Evolutionary conservation across 2,888 invertebrate genomes (phyloP).

Genomic region (Mesorhabditis spiculigera): DNA sequence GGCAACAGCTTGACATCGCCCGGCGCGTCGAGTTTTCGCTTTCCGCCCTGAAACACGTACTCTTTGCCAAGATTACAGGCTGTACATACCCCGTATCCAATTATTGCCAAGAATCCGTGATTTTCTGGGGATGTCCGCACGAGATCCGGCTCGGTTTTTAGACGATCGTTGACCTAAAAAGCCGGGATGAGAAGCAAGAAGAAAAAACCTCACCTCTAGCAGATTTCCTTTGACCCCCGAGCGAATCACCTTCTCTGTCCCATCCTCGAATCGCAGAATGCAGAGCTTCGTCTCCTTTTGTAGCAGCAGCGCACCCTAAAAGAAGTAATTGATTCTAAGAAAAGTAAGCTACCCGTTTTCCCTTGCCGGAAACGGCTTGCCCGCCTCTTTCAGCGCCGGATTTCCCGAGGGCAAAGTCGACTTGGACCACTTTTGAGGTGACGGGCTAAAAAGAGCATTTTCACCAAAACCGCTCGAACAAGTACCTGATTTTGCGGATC

Average conservation of each 20-base stretch:
- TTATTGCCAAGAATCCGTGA: slow-evolving; percentile 15
- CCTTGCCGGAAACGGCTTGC: slow-evolving; percentile 34
- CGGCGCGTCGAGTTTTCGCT: too few relatives aligned
- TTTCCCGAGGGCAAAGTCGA: slow-evolving; percentile 34
- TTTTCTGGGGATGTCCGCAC: slow-evolving; percentile 40
- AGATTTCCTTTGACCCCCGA: slow-evolving; percentile 35
- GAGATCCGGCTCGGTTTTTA: slow-evolving; percentile 33
- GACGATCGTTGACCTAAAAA: slow-evolving; percentile 31
- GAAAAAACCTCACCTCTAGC: slow-evolving; percentile 24
- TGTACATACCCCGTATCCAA: slow-evolving; percentile 6
- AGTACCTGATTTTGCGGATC: slow-evolving; percentile 15
- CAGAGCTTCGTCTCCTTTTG: slow-evolving; percentile 40
- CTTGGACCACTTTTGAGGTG: slow-evolving; percentile 24
- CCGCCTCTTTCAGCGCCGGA: slow-evolving; percentile 29
- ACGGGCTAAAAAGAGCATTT: slow-evolving; percentile 6
- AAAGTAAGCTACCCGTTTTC: slow-evolving; percentile 26
- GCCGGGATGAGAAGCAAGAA: not conserved
- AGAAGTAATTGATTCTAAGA: not conserved
- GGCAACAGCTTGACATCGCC: too few relatives aligned
- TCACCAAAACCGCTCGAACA: not conserved
- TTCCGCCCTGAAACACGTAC: too few relatives aligned
- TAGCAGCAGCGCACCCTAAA: slow-evolving; percentile 34
- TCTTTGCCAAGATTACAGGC: too few relatives aligned
- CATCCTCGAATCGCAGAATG: slow-evolving; percentile 31
- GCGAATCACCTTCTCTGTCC: slow-evolving; percentile 28